Evolutionary conservation across 2,797 vertebrate species (phyloP).

Genomic region (Scolopax bukidnonensis): DNA sequence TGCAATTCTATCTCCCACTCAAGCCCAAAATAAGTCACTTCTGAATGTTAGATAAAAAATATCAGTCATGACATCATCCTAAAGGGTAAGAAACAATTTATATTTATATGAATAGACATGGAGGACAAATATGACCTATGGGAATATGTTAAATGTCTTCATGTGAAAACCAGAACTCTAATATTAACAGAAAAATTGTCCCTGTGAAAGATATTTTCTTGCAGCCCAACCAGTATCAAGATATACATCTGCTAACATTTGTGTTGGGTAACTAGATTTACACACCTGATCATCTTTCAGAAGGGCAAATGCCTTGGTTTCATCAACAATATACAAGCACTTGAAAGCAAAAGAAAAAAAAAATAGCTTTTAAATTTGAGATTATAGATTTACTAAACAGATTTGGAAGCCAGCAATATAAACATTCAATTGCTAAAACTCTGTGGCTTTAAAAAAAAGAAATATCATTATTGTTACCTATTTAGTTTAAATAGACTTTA

Average conservation of each 20-base stretch:
- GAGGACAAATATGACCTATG: slow-evolving; percentile 56
- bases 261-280: neutral
- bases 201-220: slow-evolving; percentile 17
- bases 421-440: neutral
- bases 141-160: slow-evolving; percentile 60
- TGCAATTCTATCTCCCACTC: neutral
- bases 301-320: slow-evolving; percentile 28
- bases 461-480: neutral
- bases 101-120: slow-evolving; percentile 53
- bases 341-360: neutral
- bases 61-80: slow-evolving; percentile 61
- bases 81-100: slow-evolving; percentile 62
- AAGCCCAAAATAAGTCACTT: slow-evolving; percentile 20
- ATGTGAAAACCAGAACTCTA: slow-evolving; percentile 30
- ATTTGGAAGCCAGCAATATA: neutral
- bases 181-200: slow-evolving; percentile 35
- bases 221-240: neutral
- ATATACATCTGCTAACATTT: slow-evolving; percentile 18
- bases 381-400: neutral
- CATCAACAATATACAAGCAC: neutral
- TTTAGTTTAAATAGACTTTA: slow-evolving; percentile 2
- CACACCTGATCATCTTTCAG: slow-evolving; percentile 32
- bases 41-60: slow-evolving; percentile 42
- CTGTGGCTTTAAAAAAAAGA: neutral
- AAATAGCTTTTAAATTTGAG: neutral